Percentiles rank a stretch among this genome's conserved stretches.
These are phyloP conservation scores for Chamaea fasciata DNA, from an alignment of 2,113 vertebrate species.

Conservation along the genomic window DNA sequence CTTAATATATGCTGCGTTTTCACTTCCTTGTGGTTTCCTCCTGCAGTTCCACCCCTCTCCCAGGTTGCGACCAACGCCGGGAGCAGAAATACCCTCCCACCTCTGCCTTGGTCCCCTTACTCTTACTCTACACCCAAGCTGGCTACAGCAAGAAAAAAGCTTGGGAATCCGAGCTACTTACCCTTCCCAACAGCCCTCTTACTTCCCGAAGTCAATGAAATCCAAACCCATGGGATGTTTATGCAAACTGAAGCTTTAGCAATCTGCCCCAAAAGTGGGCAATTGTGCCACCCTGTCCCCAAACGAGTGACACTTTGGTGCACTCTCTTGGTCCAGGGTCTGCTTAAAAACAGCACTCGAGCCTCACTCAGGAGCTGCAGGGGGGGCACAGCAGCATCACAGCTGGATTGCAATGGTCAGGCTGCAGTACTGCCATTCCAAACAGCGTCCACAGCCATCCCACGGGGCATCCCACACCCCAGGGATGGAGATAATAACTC, in stretches of 20 bases:
- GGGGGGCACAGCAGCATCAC: background rate
- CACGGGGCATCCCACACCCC: background rate
- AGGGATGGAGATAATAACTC: background rate
- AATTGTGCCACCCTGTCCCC: background rate
- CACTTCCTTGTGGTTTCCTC: background rate
- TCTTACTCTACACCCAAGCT: background rate
- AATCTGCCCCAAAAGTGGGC: background rate
- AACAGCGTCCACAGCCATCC: background rate
- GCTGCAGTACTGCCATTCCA: background rate
- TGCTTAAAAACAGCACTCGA: background rate
- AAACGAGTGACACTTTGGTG: background rate
- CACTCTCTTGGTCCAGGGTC: background rate
- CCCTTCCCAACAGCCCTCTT: background rate
- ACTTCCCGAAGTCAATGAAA: background rate
- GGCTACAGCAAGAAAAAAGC: background rate
- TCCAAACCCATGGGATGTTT: background rate
- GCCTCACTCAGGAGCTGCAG: background rate
- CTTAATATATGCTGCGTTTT: background rate
- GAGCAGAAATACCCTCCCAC: background rate
- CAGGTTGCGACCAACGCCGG: background rate
- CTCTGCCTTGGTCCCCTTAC: background rate
- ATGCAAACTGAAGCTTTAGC: constrained; percentile 28
- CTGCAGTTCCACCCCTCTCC: background rate
- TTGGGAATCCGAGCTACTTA: background rate
- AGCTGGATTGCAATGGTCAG: fast-evolving